phyloP scores from a whole-genome alignment of 2,113 vertebrate genomes.

The Melanerpes formicivorus region DNA sequence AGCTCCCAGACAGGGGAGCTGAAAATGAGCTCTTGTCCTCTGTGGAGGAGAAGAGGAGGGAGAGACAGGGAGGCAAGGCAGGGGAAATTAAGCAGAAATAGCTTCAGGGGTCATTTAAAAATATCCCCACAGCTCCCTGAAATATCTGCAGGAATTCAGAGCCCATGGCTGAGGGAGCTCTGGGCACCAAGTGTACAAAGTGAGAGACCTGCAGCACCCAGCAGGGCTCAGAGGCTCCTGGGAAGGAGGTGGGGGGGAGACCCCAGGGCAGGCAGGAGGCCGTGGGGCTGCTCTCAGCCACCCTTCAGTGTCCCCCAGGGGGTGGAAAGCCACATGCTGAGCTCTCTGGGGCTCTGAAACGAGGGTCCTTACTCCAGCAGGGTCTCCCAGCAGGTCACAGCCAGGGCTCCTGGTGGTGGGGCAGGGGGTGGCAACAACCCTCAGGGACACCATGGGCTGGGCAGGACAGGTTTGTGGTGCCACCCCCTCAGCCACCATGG shows the following conservation, averaged over 20 bases:
- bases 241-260: not conserved
- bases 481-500: accelerated
- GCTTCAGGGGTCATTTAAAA: conserved; percentile 72
- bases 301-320: accelerated
- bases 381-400: not conserved
- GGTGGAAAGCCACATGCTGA: accelerated
- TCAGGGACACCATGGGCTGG: accelerated
- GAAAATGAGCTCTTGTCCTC: conserved; percentile 47
- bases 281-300: not conserved
- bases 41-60: not conserved
- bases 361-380: not conserved
- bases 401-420: not conserved
- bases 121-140: conserved; percentile 51
- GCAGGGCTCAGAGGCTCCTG: not conserved
- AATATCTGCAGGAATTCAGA: not conserved
- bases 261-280: not conserved
- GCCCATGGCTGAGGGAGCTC: conserved; percentile 44
- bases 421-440: not conserved
- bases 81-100: conserved; percentile 65
- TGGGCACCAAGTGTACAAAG: conserved; percentile 10
- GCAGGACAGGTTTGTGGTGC: accelerated
- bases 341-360: not conserved
- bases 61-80: conserved; percentile 13
- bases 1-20: conserved; percentile 20
- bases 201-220: not conserved